Conservation (phyloP, 2,797 vertebrate species). For the Enteromius mattozi region DNA sequence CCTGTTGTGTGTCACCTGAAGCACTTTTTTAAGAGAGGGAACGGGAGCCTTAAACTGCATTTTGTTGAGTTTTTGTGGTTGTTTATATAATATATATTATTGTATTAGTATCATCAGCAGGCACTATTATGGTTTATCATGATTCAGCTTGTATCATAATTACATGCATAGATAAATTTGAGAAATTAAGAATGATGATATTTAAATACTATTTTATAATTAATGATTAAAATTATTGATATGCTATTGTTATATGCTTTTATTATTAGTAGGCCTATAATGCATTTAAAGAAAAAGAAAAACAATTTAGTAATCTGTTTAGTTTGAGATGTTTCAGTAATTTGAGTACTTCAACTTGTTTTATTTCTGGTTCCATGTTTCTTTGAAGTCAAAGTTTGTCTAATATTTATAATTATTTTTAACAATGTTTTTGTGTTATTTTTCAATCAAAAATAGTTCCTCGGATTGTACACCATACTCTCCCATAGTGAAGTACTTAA, state of each 20-base stretch:
- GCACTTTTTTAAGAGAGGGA: background rate
- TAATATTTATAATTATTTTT: background rate
- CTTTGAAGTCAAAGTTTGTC: background rate
- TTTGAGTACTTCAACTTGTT: background rate
- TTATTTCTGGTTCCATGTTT: background rate
- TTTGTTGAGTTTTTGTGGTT: background rate
- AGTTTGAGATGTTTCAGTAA: background rate
- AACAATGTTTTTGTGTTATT: background rate
- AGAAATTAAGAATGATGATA: background rate
- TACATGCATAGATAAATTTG: background rate
- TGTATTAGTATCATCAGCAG: background rate
- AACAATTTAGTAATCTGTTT: background rate
- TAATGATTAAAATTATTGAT: background rate
- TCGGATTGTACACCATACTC: background rate
- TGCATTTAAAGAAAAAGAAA: background rate
- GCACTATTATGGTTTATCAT: too few relatives aligned
- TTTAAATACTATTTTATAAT: background rate
- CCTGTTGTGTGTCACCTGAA: slow-evolving; percentile 7
- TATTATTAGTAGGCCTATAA: background rate
- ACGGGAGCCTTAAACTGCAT: background rate
- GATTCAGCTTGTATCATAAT: background rate
- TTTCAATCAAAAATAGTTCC: background rate
- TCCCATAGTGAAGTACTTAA: background rate
- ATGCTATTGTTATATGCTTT: too few relatives aligned
- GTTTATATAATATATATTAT: background rate